Percentiles rank a stretch among this genome's conserved stretches.
These are phyloP conservation scores for Ceratina japonica DNA, from an alignment of 1,140 invertebrate species.

Conservation along the genomic window DNA sequence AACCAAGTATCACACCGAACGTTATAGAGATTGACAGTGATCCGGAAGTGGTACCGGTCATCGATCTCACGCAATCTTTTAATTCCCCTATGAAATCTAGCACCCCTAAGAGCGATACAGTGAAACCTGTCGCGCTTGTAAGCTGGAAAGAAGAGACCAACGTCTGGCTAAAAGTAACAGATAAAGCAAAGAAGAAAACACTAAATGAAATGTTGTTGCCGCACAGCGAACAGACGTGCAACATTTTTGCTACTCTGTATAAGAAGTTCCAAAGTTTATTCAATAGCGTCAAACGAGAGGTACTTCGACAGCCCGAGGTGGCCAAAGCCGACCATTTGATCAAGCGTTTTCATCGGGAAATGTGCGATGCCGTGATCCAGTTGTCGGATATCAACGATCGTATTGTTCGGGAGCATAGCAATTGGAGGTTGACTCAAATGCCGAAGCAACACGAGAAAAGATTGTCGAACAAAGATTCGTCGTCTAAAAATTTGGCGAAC, in stretches of 20 bases:
- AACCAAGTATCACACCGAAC: slow-evolving; percentile 47
- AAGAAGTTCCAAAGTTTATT: slow-evolving; percentile 29
- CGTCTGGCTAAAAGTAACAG: background rate
- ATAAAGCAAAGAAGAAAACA: background rate
- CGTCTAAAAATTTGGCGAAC: background rate
- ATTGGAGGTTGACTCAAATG: slow-evolving; percentile 51
- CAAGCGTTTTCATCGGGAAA: slow-evolving; percentile 52
- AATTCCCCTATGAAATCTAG: background rate
- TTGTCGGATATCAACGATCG: slow-evolving; percentile 69
- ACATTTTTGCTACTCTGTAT: slow-evolving; percentile 14
- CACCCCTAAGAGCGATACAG: background rate
- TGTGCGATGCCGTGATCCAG: slow-evolving; percentile 60
- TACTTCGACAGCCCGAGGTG: background rate
- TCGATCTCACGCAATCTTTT: slow-evolving; percentile 14
- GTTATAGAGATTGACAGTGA: slow-evolving; percentile 76
- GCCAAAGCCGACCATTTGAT: slow-evolving; percentile 18
- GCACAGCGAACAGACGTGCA: slow-evolving; percentile 37
- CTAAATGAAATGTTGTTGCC: slow-evolving; percentile 39
- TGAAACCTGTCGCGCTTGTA: slow-evolving; percentile 55
- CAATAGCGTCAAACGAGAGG: background rate
- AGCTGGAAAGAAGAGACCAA: slow-evolving; percentile 24
- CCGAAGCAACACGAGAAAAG: background rate
- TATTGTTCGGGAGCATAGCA: slow-evolving; percentile 58
- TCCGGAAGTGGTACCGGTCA: slow-evolving; percentile 61
- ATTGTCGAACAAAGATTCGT: no score